Percentiles rank a stretch among this genome's conserved stretches.
Evolutionary conservation across 2,888 invertebrate species (phyloP).

Genomic region (Torymus texanus): DNA sequence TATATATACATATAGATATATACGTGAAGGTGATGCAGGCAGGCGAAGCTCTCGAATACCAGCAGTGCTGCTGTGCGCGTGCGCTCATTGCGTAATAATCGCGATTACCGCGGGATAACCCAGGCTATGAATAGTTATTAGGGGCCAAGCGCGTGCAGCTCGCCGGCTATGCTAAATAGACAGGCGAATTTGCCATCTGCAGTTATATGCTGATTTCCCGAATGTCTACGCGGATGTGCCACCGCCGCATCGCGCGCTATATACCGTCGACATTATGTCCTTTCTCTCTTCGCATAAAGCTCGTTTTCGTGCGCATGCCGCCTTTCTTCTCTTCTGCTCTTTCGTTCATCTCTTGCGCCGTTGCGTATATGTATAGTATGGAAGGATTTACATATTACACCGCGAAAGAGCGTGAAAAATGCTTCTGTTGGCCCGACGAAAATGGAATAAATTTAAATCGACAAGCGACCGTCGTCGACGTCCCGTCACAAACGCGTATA

Average conservation of each 20-base stretch:
- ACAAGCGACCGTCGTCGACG: too few species aligned
- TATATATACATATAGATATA: not conserved
- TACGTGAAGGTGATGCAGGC: slow-evolving; percentile 10
- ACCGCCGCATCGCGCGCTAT: too few species aligned
- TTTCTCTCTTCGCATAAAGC: too few species aligned
- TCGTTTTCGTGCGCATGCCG: not conserved
- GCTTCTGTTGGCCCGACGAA: not conserved
- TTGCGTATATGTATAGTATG: not conserved
- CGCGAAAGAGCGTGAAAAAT: slow-evolving; percentile 4
- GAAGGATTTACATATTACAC: slow-evolving; percentile 24
- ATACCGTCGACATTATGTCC: too few species aligned
- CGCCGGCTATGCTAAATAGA: slow-evolving; percentile 60
- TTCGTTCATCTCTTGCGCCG: not conserved
- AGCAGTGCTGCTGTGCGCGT: too few species aligned
- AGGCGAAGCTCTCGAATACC: not conserved
- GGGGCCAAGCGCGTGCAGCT: slow-evolving; percentile 5
- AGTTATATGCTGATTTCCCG: slow-evolving; percentile 58
- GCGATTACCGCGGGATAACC: slow-evolving; percentile 61
- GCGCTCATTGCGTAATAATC: slow-evolving; percentile 61
- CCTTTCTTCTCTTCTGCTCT: too few species aligned
- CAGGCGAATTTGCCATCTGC: slow-evolving; percentile 59
- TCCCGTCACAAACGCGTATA: too few species aligned
- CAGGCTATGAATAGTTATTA: slow-evolving; percentile 64
- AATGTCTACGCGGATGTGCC: slow-evolving; percentile 18
- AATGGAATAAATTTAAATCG: slow-evolving; percentile 14